These are phyloP conservation scores for Idaea straminata DNA, from an alignment of 2,888 invertebrate genomes.

Conservation along the genomic window DNA sequence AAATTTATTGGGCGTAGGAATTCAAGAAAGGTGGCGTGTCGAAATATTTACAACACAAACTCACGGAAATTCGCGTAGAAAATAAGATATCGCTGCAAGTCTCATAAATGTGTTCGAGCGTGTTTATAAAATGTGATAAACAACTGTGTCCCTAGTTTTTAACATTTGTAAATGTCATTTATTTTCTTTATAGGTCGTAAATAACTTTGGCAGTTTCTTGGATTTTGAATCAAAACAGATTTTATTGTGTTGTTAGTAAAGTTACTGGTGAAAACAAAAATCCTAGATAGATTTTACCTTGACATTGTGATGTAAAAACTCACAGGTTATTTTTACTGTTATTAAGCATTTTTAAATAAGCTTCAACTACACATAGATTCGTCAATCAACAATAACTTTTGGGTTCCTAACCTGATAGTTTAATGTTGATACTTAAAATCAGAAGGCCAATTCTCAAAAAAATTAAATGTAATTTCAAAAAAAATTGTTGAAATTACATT, in stretches of 20 bases:
- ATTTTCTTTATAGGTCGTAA: slow-evolving; percentile 1
- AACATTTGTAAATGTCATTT: slow-evolving; percentile 23
- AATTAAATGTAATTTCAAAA: too few relatives aligned
- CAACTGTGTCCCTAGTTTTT: slow-evolving; percentile 18
- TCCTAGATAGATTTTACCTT: not conserved
- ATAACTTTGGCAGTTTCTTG: not conserved
- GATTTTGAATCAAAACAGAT: not conserved
- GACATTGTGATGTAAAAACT: not conserved
- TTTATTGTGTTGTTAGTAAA: not conserved
- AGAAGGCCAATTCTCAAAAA: too few relatives aligned
- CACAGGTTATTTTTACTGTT: not conserved
- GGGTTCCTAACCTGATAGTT: too few relatives aligned
- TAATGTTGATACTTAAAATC: too few relatives aligned
- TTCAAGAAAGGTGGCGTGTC: slow-evolving; percentile 40
- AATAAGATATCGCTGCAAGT: slow-evolving; percentile 40
- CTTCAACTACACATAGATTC: too few relatives aligned
- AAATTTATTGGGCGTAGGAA: slow-evolving; percentile 37
- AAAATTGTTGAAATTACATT: too few relatives aligned
- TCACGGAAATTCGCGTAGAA: slow-evolving; percentile 38
- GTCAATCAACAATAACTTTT: too few relatives aligned
- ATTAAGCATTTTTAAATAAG: too few relatives aligned
- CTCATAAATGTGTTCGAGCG: slow-evolving; percentile 40
- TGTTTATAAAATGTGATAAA: slow-evolving; percentile 34
- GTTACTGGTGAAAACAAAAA: not conserved
- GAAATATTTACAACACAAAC: slow-evolving; percentile 43